phyloP scores from a whole-genome alignment of 1,140 invertebrate species.

The Musca vetustissima region DNA sequence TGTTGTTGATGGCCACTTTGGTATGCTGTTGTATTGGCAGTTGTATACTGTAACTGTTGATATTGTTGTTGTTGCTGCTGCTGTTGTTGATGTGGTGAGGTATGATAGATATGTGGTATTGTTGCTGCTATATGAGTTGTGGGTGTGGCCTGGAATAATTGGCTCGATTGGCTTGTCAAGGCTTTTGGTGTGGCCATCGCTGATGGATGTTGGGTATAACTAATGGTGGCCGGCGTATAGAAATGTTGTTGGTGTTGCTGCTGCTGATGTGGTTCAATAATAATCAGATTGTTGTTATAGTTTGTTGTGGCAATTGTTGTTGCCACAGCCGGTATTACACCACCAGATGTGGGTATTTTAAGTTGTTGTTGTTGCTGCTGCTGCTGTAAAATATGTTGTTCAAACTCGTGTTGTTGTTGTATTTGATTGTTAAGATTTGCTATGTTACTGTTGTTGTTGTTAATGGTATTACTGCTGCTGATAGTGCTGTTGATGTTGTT shows the following conservation, averaged over 20 bases:
- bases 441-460: conserved; percentile 23
- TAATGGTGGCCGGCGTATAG: conserved; percentile 26
- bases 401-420: neutral
- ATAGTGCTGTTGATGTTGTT: conserved; percentile 23
- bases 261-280: conserved; percentile 43
- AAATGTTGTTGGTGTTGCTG: conserved; percentile 26
- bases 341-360: conserved; percentile 1
- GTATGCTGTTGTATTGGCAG: conserved; percentile 26
- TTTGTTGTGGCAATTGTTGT: conserved; percentile 36
- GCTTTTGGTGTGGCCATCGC: conserved; percentile 28
- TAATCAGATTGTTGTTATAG: conserved; percentile 49
- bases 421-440: conserved; percentile 10
- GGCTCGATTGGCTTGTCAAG: conserved; percentile 4
- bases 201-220: conserved; percentile 26
- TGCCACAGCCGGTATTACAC: conserved; percentile 22
- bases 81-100: conserved; percentile 31
- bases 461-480: conserved; percentile 31
- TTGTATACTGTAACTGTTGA: conserved; percentile 30
- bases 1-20: conserved; percentile 24
- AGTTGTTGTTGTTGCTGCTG: conserved; percentile 14
- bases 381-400: conserved; percentile 6
- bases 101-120: conserved; percentile 42
- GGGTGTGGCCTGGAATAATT: conserved; percentile 29
- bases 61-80: conserved; percentile 27
- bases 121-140: conserved; percentile 31